Conservation (phyloP, 2,797 vertebrate species). For the Anomalospiza imberbis region DNA sequence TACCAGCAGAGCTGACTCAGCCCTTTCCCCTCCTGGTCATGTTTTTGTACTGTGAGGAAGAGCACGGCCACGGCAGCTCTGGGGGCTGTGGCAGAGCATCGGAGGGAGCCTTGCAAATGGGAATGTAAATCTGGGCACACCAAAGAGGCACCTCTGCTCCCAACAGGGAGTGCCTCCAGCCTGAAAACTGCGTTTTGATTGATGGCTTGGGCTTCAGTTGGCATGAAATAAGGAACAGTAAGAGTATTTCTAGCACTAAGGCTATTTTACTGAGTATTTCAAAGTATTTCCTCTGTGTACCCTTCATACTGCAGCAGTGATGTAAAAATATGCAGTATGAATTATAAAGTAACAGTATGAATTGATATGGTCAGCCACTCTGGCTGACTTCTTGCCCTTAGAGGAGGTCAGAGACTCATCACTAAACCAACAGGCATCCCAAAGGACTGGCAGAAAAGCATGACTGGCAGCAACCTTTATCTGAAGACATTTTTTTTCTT, state of each 20-base stretch:
- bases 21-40: neutral
- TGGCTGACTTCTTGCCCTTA: neutral
- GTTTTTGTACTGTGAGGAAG: neutral
- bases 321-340: neutral
- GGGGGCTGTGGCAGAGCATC: neutral
- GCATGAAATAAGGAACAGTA: neutral
- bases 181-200: neutral
- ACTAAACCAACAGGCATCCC: neutral
- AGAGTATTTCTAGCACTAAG: neutral
- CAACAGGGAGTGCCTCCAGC: neutral
- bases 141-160: neutral
- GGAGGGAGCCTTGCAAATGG: neutral
- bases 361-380: neutral
- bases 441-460: neutral
- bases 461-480: neutral
- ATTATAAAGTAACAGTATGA: neutral
- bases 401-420: neutral
- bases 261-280: neutral
- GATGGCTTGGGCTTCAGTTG: neutral
- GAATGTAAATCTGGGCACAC: neutral
- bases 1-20: neutral
- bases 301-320: accelerated
- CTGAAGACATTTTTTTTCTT: neutral
- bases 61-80: accelerated
- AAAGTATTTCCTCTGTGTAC: neutral